A percentile compares a stretch with the other conserved stretches of the same genome.
Conservation (phyloP, 2,797 vertebrate species). For the Diplodus sargus region DNA sequence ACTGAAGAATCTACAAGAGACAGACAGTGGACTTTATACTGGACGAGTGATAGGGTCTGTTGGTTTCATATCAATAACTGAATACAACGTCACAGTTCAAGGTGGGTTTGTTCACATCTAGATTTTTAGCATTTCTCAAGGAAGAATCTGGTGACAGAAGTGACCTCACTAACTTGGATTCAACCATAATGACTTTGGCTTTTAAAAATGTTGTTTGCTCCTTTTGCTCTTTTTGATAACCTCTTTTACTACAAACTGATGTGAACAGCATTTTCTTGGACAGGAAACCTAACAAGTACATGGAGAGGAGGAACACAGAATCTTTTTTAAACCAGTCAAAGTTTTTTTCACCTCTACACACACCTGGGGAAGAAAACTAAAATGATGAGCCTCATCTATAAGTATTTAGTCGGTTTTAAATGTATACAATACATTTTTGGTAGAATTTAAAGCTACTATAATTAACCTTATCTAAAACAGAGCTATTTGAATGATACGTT, state of each 20-base stretch:
- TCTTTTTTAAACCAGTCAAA: no score
- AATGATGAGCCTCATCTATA: no score
- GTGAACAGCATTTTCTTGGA: no score
- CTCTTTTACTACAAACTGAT: neutral
- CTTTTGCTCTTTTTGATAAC: neutral
- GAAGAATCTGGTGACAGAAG: neutral
- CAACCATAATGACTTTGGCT: neutral
- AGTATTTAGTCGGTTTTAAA: neutral
- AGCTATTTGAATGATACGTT: no score
- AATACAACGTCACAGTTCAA: conserved; percentile 44
- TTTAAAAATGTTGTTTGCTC: no score
- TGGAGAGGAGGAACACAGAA: no score
- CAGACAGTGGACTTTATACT: conserved; percentile 47
- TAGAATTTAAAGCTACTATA: neutral
- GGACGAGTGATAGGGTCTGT: rapidly evolving
- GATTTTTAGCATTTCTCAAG: no score
- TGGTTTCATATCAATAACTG: no score
- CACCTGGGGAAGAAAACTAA: no score
- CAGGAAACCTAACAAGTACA: neutral
- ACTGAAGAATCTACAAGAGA: conserved; percentile 35
- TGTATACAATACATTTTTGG: no score
- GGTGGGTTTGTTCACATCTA: conserved; percentile 44
- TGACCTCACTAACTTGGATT: neutral
- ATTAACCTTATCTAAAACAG: neutral
- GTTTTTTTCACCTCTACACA: no score